These are phyloP conservation scores for Sesia bembeciformis DNA, from an alignment of 2,888 invertebrate species.

Conservation along the genomic window DNA sequence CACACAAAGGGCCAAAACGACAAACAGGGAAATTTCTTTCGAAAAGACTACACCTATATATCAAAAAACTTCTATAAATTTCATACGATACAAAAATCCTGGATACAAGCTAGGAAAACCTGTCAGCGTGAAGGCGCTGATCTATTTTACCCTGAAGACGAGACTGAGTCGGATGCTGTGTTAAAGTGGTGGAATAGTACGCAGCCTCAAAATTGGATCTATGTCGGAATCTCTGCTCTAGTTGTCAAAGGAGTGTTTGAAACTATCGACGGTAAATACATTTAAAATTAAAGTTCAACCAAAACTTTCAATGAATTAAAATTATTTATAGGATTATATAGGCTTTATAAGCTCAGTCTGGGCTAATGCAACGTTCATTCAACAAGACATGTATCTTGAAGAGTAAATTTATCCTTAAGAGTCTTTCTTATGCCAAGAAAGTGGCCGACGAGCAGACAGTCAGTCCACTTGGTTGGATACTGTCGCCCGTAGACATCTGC, in stretches of 20 bases:
- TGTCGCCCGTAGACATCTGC: too few relatives aligned
- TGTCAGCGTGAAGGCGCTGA: conserved; percentile 41
- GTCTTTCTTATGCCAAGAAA: too few relatives aligned
- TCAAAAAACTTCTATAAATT: conserved; percentile 46
- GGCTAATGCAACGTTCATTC: too few relatives aligned
- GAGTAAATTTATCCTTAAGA: too few relatives aligned
- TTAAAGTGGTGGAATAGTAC: conserved; percentile 24
- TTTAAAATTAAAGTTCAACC: not conserved
- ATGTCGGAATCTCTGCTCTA: conserved; percentile 33
- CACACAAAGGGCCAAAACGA: not conserved
- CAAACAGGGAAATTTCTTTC: conserved; percentile 25
- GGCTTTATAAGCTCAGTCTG: too few relatives aligned
- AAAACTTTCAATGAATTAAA: too few relatives aligned
- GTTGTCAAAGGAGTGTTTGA: conserved; percentile 35
- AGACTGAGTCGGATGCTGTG: conserved; percentile 28
- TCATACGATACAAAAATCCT: conserved; percentile 33
- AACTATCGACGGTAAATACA: conserved; percentile 28
- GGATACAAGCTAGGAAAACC: conserved; percentile 34
- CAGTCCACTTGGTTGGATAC: too few relatives aligned
- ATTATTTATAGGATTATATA: too few relatives aligned
- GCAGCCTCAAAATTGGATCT: conserved; percentile 20
- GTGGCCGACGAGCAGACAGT: too few relatives aligned
- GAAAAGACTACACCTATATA: conserved; percentile 43
- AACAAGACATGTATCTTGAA: too few relatives aligned
- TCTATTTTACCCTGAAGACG: conserved; percentile 40